Evolutionary conservation across 1,140 invertebrate genomes (phyloP).

Genomic region (Pygmarrhopalites habei): DNA sequence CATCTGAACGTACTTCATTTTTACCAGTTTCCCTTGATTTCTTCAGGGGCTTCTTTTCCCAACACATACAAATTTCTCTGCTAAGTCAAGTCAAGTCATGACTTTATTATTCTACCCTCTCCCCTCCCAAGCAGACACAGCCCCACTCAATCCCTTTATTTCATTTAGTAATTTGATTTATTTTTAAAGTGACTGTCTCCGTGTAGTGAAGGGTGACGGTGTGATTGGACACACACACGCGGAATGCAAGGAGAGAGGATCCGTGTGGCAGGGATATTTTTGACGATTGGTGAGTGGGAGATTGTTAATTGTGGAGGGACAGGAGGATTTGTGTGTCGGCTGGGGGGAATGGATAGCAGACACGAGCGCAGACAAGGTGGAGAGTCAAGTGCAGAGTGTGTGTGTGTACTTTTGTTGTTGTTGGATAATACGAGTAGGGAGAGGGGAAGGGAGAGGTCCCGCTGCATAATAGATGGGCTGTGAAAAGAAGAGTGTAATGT

Average conservation of each 20-base stretch:
- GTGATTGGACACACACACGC: not conserved
- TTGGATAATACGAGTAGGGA: no score
- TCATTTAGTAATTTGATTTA: not conserved
- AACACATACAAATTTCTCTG: constrained; percentile 14
- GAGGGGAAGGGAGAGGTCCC: no score
- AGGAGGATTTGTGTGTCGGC: no score
- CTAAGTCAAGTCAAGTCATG: constrained; percentile 12
- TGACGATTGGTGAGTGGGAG: not conserved
- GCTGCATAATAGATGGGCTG: no score
- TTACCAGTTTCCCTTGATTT: constrained; percentile 40
- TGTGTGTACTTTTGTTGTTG: no score
- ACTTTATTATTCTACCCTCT: constrained; percentile 4
- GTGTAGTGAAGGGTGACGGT: not conserved
- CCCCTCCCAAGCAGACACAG: not conserved
- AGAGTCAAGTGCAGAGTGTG: not conserved
- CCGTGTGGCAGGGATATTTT: constrained; percentile 1
- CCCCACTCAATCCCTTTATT: not conserved
- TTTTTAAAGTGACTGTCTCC: not conserved
- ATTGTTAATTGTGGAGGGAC: no score
- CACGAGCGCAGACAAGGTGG: not conserved
- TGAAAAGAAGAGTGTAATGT: no score
- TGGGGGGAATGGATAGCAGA: no score
- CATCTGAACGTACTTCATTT: no score
- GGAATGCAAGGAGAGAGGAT: not conserved
- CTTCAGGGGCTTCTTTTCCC: constrained; percentile 36